A percentile compares a stretch with the other conserved stretches of the same genome.
phyloP scores from a whole-genome alignment of 2,797 vertebrate genomes.

The Phoebastria nigripes region DNA sequence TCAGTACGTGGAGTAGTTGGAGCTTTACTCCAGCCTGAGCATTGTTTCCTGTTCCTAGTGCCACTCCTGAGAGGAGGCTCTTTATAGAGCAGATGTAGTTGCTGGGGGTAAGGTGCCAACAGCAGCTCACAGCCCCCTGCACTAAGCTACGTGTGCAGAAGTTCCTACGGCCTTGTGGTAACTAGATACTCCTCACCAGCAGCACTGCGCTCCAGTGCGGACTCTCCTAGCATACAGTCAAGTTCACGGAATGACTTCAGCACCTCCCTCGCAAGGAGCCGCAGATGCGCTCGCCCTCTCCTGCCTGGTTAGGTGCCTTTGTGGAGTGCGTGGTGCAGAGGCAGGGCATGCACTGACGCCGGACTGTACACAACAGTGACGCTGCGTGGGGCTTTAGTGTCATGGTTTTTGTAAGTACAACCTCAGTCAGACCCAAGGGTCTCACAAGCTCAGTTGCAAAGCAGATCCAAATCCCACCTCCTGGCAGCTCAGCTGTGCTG shows the following conservation, averaged over 20 bases:
- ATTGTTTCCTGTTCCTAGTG: not conserved
- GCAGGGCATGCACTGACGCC: not conserved
- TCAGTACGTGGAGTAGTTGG: not conserved
- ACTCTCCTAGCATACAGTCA: not conserved
- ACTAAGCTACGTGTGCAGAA: not conserved
- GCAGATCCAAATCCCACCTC: not conserved
- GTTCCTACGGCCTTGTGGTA: not conserved
- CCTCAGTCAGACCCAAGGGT: not conserved
- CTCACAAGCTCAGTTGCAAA: not conserved
- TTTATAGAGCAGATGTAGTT: not conserved
- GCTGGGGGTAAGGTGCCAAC: not conserved
- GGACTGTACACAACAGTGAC: accelerated
- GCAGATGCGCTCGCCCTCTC: accelerated
- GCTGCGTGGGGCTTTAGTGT: not conserved
- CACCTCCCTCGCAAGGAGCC: accelerated
- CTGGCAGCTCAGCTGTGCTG: not conserved
- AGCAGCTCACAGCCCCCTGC: not conserved
- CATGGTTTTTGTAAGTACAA: not conserved
- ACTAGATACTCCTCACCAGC: not conserved
- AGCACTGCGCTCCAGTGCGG: accelerated
- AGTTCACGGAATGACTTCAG: not conserved
- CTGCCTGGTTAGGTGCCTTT: accelerated
- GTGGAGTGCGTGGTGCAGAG: not conserved
- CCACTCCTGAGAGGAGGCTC: not conserved
- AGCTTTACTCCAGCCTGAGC: not conserved